Evolutionary conservation across 2,797 vertebrate genomes (phyloP).

Genomic region (Hoplostethus mediterraneus): DNA sequence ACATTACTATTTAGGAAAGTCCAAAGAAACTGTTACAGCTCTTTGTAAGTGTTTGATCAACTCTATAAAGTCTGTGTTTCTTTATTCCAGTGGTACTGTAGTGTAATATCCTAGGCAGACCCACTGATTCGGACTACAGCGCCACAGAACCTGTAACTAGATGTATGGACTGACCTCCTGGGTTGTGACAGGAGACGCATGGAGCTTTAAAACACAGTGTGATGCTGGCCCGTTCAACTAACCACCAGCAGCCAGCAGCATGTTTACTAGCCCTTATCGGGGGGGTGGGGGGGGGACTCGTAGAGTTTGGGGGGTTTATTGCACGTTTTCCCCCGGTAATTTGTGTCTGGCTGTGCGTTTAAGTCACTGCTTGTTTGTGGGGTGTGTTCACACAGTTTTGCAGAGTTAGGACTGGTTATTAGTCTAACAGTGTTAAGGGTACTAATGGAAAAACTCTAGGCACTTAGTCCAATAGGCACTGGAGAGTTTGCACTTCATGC

Average conservation of each 20-base stretch:
- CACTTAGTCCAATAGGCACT: neutral
- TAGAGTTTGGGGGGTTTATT: conserved; percentile 7
- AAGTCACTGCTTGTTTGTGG: conserved; percentile 75
- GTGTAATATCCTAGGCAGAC: conserved; percentile 69
- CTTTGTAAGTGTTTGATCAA: conserved; percentile 3
- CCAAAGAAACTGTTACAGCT: neutral
- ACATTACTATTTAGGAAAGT: neutral
- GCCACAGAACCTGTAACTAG: conserved; percentile 72
- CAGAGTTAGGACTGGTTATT: neutral
- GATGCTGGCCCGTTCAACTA: conserved; percentile 63
- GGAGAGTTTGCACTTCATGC: neutral
- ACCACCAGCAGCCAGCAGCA: conserved; percentile 62
- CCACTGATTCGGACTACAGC: conserved; percentile 69
- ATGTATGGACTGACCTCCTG: conserved; percentile 53
- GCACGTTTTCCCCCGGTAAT: conserved; percentile 28
- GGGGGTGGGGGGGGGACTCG: neutral
- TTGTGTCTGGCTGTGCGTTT: conserved; percentile 6
- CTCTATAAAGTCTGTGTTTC: conserved; percentile 46
- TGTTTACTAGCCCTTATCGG: conserved; percentile 32
- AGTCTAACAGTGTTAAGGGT: neutral
- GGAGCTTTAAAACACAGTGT: conserved; percentile 62
- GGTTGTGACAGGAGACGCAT: conserved; percentile 72
- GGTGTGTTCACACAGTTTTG: conserved; percentile 56
- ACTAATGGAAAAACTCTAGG: conserved; percentile 11
- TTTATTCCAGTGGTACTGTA: conserved; percentile 78